Evolutionary conservation across 2,797 vertebrate genomes (phyloP).

Genomic region (Bryconaethiops microstoma): DNA sequence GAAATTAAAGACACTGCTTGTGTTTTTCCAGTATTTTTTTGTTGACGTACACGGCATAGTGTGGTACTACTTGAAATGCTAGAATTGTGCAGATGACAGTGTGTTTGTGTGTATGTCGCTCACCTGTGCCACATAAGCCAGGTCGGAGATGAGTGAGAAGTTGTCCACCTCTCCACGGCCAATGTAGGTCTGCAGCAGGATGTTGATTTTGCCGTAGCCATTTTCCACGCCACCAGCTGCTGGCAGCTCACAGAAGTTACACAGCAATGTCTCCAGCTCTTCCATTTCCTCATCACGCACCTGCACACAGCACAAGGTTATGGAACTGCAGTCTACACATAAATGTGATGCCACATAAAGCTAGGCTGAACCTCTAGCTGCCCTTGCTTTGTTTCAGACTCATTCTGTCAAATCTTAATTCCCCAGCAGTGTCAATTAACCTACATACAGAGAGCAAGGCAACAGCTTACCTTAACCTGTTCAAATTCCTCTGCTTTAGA

Average conservation of each 20-base stretch:
- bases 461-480: constrained; percentile 91
- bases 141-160: constrained; percentile 98
- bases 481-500: constrained; percentile 99
- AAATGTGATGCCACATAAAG: constrained; percentile 1
- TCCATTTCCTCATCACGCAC: constrained; percentile 95
- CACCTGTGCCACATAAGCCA: constrained; percentile 97
- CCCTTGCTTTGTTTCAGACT: too few relatives aligned
- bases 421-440: background rate
- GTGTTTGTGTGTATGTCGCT: constrained; percentile 31
- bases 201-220: constrained; percentile 96
- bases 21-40: too few relatives aligned
- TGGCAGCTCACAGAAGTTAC: constrained; percentile 88
- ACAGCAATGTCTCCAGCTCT: constrained; percentile 88
- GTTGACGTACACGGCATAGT: background rate
- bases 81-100: background rate
- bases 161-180: constrained; percentile 94
- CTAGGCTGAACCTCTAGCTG: background rate
- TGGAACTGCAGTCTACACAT: background rate
- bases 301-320: constrained; percentile 63
- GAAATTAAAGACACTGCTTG: background rate
- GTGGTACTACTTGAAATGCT: background rate
- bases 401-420: background rate
- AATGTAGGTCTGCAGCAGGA: constrained; percentile 96
- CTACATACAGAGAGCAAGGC: background rate
- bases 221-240: constrained; percentile 95